Conservation (phyloP, 2,888 invertebrate genomes). For the Drosophila cognata region DNA sequence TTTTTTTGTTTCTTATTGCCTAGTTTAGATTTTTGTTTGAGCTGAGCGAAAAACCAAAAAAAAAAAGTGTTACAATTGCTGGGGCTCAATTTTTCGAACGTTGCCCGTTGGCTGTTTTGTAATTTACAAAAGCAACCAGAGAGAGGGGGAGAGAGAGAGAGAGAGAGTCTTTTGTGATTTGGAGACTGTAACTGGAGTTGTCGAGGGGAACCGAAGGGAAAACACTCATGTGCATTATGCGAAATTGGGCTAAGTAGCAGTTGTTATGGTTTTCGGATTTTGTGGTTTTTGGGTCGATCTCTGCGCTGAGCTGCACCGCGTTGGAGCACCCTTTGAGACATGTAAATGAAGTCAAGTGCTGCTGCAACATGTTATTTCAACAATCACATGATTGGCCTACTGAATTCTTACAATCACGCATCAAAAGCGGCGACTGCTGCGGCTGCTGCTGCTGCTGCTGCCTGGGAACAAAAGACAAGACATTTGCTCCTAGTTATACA, state of each 20-base stretch:
- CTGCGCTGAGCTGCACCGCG: neutral
- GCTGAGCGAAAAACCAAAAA: neutral
- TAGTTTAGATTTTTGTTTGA: conserved; percentile 44
- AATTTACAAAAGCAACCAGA: conserved; percentile 30
- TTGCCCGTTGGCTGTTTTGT: conserved; percentile 50
- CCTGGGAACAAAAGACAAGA: conserved; percentile 18
- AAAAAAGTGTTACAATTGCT: conserved; percentile 72
- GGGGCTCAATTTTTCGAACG: conserved; percentile 65
- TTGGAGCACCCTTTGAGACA: conserved; percentile 47
- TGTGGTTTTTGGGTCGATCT: conserved; percentile 24
- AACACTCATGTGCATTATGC: conserved; percentile 75
- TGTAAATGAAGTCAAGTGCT: conserved; percentile 75
- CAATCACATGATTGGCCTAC: conserved; percentile 72
- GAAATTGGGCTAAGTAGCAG: conserved; percentile 76
- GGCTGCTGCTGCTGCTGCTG: neutral
- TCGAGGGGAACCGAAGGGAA: conserved; percentile 6
- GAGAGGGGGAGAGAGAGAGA: neutral
- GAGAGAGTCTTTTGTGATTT: neutral
- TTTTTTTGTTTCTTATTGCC: conserved; percentile 35
- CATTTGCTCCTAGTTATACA: neutral
- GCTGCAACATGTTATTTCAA: conserved; percentile 70
- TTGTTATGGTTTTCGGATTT: conserved; percentile 20
- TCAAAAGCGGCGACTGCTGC: neutral
- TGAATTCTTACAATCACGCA: conserved; percentile 32
- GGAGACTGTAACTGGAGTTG: conserved; percentile 8